A percentile compares a stretch with the other conserved stretches of the same genome.
These are phyloP conservation scores for Eurois occulta DNA, from an alignment of 2,888 invertebrate genomes.

Conservation along the genomic window DNA sequence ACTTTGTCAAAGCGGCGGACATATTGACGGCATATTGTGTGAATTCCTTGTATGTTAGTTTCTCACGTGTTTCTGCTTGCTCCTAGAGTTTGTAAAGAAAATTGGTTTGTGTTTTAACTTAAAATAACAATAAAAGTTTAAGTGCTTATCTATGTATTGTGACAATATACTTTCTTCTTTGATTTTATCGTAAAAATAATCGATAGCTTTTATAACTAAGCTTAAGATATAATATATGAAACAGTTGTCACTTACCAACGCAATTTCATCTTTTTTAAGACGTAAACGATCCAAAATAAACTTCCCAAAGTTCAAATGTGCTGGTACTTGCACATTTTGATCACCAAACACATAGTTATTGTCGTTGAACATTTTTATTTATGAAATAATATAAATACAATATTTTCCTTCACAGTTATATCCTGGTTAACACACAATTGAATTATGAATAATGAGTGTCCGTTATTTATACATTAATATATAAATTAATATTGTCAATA, in stretches of 20 bases:
- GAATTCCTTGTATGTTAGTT: slow-evolving; percentile 88
- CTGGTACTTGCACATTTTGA: slow-evolving; percentile 77
- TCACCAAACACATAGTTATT: slow-evolving; percentile 76
- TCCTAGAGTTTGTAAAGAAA: slow-evolving; percentile 79
- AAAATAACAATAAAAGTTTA: background rate
- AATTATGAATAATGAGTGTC: background rate
- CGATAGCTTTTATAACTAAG: background rate
- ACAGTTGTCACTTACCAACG: slow-evolving; percentile 74
- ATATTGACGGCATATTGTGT: slow-evolving; percentile 88
- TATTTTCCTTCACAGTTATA: background rate
- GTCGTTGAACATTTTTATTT: slow-evolving; percentile 70
- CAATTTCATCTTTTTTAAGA: slow-evolving; percentile 71
- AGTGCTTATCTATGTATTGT: no score
- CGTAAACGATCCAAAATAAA: slow-evolving; percentile 77
- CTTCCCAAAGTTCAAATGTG: slow-evolving; percentile 83
- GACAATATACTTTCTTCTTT: no score
- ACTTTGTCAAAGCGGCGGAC: slow-evolving; percentile 85
- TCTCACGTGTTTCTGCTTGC: slow-evolving; percentile 88
- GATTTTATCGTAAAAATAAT: no score
- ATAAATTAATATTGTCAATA: slow-evolving; percentile 25
- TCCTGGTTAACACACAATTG: background rate
- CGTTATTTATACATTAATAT: slow-evolving; percentile 30
- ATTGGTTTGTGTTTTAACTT: background rate
- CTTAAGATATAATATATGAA: background rate
- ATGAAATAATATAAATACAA: background rate